Base-by-base conservation (phyloP, 2,797 vertebrate species). In the Oreochromis mossambicus region DNA sequence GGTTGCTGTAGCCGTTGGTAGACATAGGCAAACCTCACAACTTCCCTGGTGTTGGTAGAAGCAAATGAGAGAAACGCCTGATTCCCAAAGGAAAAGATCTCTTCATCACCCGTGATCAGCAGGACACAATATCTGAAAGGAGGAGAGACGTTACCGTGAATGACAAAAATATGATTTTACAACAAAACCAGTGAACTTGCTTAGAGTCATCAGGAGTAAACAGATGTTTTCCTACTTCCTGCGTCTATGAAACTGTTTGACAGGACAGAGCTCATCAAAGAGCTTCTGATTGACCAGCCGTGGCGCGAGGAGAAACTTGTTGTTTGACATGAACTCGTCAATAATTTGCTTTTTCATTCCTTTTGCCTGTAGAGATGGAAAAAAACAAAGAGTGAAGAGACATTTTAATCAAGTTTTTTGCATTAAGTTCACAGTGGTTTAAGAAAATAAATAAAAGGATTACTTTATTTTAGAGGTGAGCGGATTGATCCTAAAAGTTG, bases 341-440 rank as follows among this genome's bases (percentile, higher is more conserved):
- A 99, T 97, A 38, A 97, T 97, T 87, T 97, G 97, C 86, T 98
- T 99, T 91, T 98, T 99, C 97, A 99, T 97, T 19, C 97, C 97
- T 93, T 98, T 97, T 38, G 97, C 97, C 99, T 99, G 94, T 15
- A 14, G 54, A 90, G 76, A 81, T 54, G 32, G 2, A 5, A 80
- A 21, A 50, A 2, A 32, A 26, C 1, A 58, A 48, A 17, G 50
- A 29, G 19, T 15, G 15, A 82, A 54, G 8, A 43, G 15, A 51
- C 13, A 19, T 50, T n/a, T 70, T 8, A 32, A 21, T 36, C 8
- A 46, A 8, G 26, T 1, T 73, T 29, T 48, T 19, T 0, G 68
- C 6, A 48, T 5, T 3, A 19, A 19, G 24, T n/a, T 75, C 68
- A 48, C 68, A 50, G 17, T 1, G 0, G 26, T 75, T 48, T 48